Evolutionary conservation across 1,140 invertebrate species (phyloP), one percentile per base, ranked within the genome.

Genomic region (Tigriopus japonicus): DNA sequence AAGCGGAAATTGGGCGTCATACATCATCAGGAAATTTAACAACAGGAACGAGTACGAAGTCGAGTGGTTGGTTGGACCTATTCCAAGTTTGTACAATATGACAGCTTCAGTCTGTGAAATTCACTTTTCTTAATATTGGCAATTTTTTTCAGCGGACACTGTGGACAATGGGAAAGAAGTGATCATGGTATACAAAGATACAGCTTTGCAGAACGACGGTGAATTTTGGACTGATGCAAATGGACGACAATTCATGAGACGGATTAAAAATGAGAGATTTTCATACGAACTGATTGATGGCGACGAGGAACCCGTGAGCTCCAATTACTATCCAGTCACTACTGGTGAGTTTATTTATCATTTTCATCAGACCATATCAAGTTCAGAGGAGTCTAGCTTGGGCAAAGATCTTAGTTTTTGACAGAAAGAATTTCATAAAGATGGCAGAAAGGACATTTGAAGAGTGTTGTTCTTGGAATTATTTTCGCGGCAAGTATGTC

Each of bases 221-320:
- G 81, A 6, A 77, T 97, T 96, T 70, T 93, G 84, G 68, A 98
- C 93, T 0, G 94, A 98, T 70, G 83, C 88, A 0, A 97, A 97
- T 72, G 93, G 91, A 0, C 74, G 92, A 42, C 86, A 97, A 72
- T 81, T 89, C 69, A 67, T 96, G 40, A 78, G 82, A 65, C 75
- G 92, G 42, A 17, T 28, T 13, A 15, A 35, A 52, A 41, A 60
- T 17, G 21, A 52, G 49, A 45, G 78, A 94, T 68, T 78, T 78
- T 56, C 72, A 88, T 23, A 80, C 84, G 5, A 83, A 84, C 1
- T 96, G 81, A 81, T 73, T 70, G 5, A 70, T 79, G 41, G 72
- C 74, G 70, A 76, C 56, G 72, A 72, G n/a, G 81, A 84, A 70
- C 76, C 76, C 12, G 73, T 87, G 0, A 73, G 87, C 42, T 85